Evolutionary conservation across 2,797 vertebrate genomes (phyloP), one percentile per base, ranked within the genome.

Genomic region (Acestrorhynchus altus): DNA sequence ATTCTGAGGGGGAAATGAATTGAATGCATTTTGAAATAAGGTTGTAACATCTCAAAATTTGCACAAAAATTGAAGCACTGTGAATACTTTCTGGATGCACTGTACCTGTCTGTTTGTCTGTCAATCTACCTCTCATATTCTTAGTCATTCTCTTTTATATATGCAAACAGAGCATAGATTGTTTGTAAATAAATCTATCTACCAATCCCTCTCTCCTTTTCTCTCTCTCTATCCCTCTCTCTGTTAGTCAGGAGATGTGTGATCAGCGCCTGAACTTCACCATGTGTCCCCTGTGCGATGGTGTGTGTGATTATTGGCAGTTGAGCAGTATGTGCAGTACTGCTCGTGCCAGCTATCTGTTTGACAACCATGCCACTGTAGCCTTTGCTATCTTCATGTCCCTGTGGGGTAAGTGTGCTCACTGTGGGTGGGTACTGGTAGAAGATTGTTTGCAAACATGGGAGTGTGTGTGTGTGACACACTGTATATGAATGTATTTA

Each of bases 321-420:
- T 94, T 99, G 84, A 99, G 95, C 86, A 90, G 94, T 0, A 96
- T 97, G 47, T 99, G 98, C 82, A 92, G 92, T 11, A 94, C 96
- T 0, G 95, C 97, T 0, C 92, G 90, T 52, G 94, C 96, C 0
- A 96, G 97, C 67, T 97, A 99, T 88, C 93, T 99, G 31, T 99
- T 99, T 78, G 98, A 99, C 92, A 99, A 99, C 54, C 96, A 97
- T 0, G 96, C 94, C 77, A 99, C 98, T 0, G 96, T 97, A 78
- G 92, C 98, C 87, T 99, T 99, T 83, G 96, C 98, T 76, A 91
- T 99, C 87, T 99, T 99, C 83, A 99, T 99, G 98, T 97, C 96
- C 84, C 91, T 99, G 26, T 99, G 98, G 98, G 98, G 98, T 99
- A 90, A 81, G 77, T 85, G 80, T 15, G n/a, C 71, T 52, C 47